Percentiles rank a stretch among this genome's conserved stretches.
These are phyloP conservation scores for Jordanella pulchra DNA, from an alignment of 2,797 vertebrate genomes.

Conservation along the genomic window DNA sequence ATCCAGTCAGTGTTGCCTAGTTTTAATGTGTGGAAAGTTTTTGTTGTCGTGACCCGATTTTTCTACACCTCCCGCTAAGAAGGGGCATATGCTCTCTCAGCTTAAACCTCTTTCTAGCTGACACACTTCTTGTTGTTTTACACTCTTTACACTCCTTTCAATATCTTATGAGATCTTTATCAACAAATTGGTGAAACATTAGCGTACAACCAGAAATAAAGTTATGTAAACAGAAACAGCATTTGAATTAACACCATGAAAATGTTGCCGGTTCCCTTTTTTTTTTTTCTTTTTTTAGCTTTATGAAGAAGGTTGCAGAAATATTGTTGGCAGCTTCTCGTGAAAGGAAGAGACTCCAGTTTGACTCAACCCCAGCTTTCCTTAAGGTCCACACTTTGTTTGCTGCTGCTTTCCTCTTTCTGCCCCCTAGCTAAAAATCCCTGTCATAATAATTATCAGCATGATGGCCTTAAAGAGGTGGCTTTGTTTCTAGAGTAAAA, in stretches of 20 bases:
- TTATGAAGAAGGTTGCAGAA: constrained; percentile 37
- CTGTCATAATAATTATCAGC: too few species aligned
- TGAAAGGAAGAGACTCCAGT: constrained; percentile 31
- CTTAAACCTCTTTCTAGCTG: constrained; percentile 21
- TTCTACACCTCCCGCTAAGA: constrained; percentile 34
- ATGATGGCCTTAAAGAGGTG: too few species aligned
- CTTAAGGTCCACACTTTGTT: too few species aligned
- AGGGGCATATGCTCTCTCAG: neutral
- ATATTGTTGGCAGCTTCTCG: constrained; percentile 35
- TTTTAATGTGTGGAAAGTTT: constrained; percentile 13
- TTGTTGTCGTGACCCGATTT: constrained; percentile 39
- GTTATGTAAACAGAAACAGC: constrained; percentile 2
- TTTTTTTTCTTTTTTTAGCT: too few species aligned
- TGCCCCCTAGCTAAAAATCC: too few species aligned
- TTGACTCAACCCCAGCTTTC: constrained; percentile 1
- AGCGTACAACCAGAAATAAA: neutral
- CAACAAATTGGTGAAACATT: neutral
- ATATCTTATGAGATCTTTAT: constrained; percentile 5
- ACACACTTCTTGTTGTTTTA: neutral
- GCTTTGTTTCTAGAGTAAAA: too few species aligned
- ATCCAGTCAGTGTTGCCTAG: constrained; percentile 9
- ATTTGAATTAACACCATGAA: constrained; percentile 11
- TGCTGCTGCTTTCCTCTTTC: too few species aligned
- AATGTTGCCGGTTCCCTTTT: constrained; percentile 1
- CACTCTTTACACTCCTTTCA: neutral